Base-by-base conservation (phyloP, 1,140 invertebrate genomes). In the Telenomus remus region DNA sequence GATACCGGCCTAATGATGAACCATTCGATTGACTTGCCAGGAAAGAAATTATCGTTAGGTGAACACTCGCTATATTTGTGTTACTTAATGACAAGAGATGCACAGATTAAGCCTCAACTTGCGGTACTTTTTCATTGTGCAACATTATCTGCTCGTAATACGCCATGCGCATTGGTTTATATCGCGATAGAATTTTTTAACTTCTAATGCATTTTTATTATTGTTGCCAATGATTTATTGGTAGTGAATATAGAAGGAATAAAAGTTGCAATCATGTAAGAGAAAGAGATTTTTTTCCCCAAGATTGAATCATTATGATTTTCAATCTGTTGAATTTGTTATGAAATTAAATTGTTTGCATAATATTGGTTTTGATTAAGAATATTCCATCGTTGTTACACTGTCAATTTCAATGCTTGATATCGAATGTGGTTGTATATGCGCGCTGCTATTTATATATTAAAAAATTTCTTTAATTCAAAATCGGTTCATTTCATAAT, bases 21-120 rank as follows among this genome's bases (percentile, higher is more conserved):
- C 64, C 76, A 71, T 79, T 79, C 71, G 76, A 79, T 79, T 68
- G 71, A 71, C 55, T 71, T 71, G 61, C 50, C 56, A 61, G 66
- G 50, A 71, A 75, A 72, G 56, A 71, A 75, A 72, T 71, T 72
- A 72, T 77, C 59, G 66, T 71, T 70, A 70, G 61, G 35, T 53
- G 65, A 48, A 66, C 51, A 66, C 66, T 76, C 60, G 60, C 46
- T 63, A 65, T 27, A 27, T 70, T 76, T 76, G 65, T 76, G 59
- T 76, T 70, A 76, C 66, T 76, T 76, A 76, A 76, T 76, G 73
- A 76, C 73, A 76, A 76, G 73, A 76, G 73, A 76, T 70, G 73
- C 73, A 76, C 73, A 76, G 73, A 76, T 76, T 76, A 76, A 68
- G 60, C 54, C n/a, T 54, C 48, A 43, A 35, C 65, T 76, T 65